Evolutionary conservation across 2,797 vertebrate genomes (phyloP), one percentile per base, ranked within the genome.

Genomic region (Pelochelys cantorii): DNA sequence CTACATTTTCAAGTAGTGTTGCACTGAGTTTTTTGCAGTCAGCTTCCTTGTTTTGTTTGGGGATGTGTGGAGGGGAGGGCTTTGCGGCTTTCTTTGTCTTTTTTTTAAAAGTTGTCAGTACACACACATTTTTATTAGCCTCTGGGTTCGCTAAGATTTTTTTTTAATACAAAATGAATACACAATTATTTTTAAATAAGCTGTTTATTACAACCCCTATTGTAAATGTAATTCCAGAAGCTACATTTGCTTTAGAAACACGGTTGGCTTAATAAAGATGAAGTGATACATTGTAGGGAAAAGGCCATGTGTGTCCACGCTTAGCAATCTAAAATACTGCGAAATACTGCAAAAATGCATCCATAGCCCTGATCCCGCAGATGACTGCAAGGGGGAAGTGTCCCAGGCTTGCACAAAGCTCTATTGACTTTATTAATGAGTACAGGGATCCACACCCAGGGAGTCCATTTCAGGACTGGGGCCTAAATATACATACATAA

Each of bases 201-300:
- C 5, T 79, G 1, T 88, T 53, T 48, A 27, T 79, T 48, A 20
- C 18, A 54, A 5, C 84, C 94, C 85, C 85, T 37, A 11, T 84
- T 93, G 25, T 29, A 75, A 14, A 31, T 84, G 14, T 87, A 54
- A 88, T 83, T 74, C 55, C 29, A 68, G 77, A 14, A 79, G 74
- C 11, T 65, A 22, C 18, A 4, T 89, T 90, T 92, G 14, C 31
- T 83, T 90, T 83, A 11, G 91, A 90, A 89, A 85, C 0, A 1
- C 68, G 77, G 27, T 57, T 13, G 31, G 23, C 23, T 1, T 31
- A 1, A 1, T 0, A 23, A 12, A 2, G 0, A 1, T 0, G 23
- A 75, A 48, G 23, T 25, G 37, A 48, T 75, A 25, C 13, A 48
- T 34, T 75, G 37, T 25, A 75, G 23, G 25, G 3, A 29, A 77